Evolutionary conservation across 2,888 invertebrate genomes (phyloP).

Genomic region (Drosophila mettleri): DNA sequence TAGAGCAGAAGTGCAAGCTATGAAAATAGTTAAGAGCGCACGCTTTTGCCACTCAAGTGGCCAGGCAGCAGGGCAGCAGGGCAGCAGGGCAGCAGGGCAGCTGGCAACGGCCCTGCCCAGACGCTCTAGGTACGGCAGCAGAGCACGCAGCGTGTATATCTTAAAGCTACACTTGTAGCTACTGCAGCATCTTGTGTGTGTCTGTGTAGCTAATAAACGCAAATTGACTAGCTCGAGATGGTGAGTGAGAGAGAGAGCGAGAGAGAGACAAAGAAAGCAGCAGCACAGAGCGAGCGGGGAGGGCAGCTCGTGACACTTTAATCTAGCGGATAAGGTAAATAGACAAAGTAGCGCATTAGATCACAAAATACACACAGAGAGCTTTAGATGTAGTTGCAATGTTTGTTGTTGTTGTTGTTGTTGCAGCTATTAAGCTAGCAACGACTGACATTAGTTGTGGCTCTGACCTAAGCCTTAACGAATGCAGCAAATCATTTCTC

Average conservation of each 20-base stretch:
- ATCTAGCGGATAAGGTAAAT: constrained; percentile 71
- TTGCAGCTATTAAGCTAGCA: constrained; percentile 34
- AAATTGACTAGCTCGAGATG: constrained; percentile 58
- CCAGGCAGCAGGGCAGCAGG: constrained; percentile 16
- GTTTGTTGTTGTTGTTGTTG: constrained; percentile 9
- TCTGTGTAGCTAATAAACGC: constrained; percentile 69
- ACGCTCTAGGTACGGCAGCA: too few relatives aligned
- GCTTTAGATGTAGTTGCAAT: constrained; percentile 27
- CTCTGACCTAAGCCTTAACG: constrained; percentile 39
- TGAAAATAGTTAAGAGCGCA: constrained; percentile 42
- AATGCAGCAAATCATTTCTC: constrained; percentile 31
- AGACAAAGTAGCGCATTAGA: constrained; percentile 65
- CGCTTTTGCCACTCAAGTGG: constrained; percentile 37
- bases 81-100: not conserved
- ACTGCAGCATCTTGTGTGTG: constrained; percentile 12
- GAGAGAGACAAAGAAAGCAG: not conserved
- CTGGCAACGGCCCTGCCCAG: too few relatives aligned
- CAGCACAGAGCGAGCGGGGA: too few relatives aligned
- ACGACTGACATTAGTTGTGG: constrained; percentile 20
- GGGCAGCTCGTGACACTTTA: constrained; percentile 72
- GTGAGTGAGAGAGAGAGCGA: not conserved
- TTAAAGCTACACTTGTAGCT: constrained; percentile 38
- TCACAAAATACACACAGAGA: constrained; percentile 38
- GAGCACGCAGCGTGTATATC: constrained; percentile 26
- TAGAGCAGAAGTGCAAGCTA: constrained; percentile 28